Conservation (phyloP, 2,113 vertebrate genomes). For the Cichladusa arquata region DNA sequence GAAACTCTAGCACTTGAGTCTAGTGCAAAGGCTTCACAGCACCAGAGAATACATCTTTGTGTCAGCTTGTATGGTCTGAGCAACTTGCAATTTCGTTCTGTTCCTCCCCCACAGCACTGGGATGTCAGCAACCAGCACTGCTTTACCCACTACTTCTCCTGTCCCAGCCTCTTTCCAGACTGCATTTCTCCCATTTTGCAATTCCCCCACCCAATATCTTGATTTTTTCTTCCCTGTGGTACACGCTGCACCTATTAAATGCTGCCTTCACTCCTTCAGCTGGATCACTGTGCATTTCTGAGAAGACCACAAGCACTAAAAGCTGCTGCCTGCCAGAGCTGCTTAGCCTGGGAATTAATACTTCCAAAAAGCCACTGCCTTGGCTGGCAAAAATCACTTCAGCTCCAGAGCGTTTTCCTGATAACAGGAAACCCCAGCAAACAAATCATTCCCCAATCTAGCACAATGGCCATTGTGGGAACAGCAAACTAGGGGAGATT, state of each 20-base stretch:
- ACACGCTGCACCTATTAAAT: not conserved
- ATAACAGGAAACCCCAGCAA: not conserved
- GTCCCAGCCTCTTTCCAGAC: not conserved
- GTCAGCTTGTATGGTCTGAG: not conserved
- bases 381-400: not conserved
- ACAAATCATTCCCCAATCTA: not conserved
- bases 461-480: not conserved
- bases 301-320: not conserved
- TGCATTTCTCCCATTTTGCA: not conserved
- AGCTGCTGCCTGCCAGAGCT: accelerated
- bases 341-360: accelerated
- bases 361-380: not conserved
- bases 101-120: not conserved
- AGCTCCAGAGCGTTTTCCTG: not conserved
- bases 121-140: accelerated
- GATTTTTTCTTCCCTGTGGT: not conserved
- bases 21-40: not conserved
- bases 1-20: not conserved
- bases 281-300: not conserved
- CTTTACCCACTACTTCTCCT: not conserved
- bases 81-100: not conserved
- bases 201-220: accelerated
- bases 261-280: not conserved
- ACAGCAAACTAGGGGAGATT: not conserved
- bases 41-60: not conserved